Percentiles rank a stretch among this genome's conserved stretches.
Evolutionary conservation across 2,888 invertebrate species (phyloP).

Genomic region (Prenolepis imparis): DNA sequence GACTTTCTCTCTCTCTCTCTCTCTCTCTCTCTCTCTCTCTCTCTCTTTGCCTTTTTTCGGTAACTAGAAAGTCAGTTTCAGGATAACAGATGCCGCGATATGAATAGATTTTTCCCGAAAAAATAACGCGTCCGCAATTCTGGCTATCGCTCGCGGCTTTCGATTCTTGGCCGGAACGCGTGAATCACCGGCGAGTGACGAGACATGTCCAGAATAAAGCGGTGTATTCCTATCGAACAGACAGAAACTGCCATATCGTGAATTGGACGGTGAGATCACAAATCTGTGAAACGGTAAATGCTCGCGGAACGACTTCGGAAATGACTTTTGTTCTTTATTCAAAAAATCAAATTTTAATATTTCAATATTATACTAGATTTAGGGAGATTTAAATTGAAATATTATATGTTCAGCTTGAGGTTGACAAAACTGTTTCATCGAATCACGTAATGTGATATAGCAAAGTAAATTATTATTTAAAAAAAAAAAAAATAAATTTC

Average conservation of each 20-base stretch:
- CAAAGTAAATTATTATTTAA: background rate
- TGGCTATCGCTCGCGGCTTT: constrained; percentile 51
- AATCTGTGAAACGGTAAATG: constrained; percentile 18
- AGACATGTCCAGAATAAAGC: constrained; percentile 44
- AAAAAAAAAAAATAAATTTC: too few relatives aligned
- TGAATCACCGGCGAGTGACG: constrained; percentile 53
- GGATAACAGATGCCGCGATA: constrained; percentile 34
- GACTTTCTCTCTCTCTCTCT: background rate
- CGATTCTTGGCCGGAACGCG: constrained; percentile 50
- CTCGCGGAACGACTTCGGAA: constrained; percentile 9
- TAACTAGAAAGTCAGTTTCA: constrained; percentile 30
- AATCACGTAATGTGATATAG: too few relatives aligned
- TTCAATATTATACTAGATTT: background rate
- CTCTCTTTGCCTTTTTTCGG: background rate
- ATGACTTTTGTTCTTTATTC: constrained; percentile 21
- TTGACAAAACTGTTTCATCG: background rate
- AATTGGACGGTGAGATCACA: constrained; percentile 8
- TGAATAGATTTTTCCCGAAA: constrained; percentile 47
- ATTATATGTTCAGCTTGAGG: background rate
- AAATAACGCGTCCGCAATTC: constrained; percentile 58
- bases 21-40: background rate
- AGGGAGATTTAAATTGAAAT: background rate
- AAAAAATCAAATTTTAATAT: background rate
- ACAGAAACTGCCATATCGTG: constrained; percentile 33
- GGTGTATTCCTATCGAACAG: constrained; percentile 31